Percentiles rank a stretch among this genome's conserved stretches.
These are phyloP conservation scores for Eledone cirrhosa DNA, from an alignment of 2,888 invertebrate genomes.

Conservation along the genomic window DNA sequence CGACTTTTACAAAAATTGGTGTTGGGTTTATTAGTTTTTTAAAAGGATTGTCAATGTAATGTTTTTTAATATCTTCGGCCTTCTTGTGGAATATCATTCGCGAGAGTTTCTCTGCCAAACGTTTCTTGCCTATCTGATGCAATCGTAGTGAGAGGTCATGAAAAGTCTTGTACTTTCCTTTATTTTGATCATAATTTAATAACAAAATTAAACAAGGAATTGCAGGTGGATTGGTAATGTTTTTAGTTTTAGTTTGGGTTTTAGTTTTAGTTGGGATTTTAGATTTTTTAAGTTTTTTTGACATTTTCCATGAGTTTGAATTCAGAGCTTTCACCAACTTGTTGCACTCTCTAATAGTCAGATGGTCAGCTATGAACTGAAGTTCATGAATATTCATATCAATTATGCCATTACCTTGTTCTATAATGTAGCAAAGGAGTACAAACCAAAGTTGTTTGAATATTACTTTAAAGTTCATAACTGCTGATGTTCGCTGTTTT, in stretches of 20 bases:
- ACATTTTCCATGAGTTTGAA: slow-evolving; percentile 38
- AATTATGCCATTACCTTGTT: slow-evolving; percentile 34
- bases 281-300: slow-evolving; percentile 30
- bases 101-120: slow-evolving; percentile 51
- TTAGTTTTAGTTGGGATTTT: too few relatives aligned
- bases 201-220: slow-evolving; percentile 49
- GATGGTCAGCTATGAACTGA: slow-evolving; percentile 56
- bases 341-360: slow-evolving; percentile 48
- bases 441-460: too few relatives aligned
- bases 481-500: too few relatives aligned
- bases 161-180: slow-evolving; percentile 50
- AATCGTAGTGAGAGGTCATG: slow-evolving; percentile 52
- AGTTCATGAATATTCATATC: slow-evolving; percentile 57
- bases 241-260: too few relatives aligned
- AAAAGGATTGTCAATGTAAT: slow-evolving; percentile 48
- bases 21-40: slow-evolving; percentile 41
- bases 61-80: slow-evolving; percentile 41
- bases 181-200: slow-evolving; percentile 48
- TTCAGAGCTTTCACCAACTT: slow-evolving; percentile 46
- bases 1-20: slow-evolving; percentile 37
- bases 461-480: too few relatives aligned
- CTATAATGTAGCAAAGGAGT: neutral
- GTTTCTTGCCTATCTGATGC: slow-evolving; percentile 48
- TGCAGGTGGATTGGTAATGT: slow-evolving; percentile 29
- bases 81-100: slow-evolving; percentile 50